Evolutionary conservation across 2,113 vertebrate genomes (phyloP), one percentile per base, ranked within the genome.

Genomic region (Rhizomys pruinosus): DNA sequence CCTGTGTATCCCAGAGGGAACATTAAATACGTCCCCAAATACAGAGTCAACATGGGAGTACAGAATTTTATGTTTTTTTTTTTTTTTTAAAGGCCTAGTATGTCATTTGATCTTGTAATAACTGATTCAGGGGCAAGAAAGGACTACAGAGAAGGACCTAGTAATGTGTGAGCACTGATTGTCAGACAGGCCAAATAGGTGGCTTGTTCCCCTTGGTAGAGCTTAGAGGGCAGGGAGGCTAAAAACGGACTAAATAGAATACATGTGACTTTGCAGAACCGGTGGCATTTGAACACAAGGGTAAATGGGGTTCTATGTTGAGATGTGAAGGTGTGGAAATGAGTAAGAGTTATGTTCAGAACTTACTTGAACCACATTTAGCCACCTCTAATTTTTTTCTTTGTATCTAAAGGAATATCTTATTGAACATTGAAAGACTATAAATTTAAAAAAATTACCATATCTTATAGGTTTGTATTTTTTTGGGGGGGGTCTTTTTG

Each of bases 401-500:
- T 74, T 89, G 34, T 78, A 37, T 89, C 89, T 73, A 93, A 77
- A 92, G 61, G 16, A 87, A 69, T 7, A 85, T 37, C 1, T 68
- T 87, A 27, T 84, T 73, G 27, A 90, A 92, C 8, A 32, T 55
- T 74, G 81, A 72, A 68, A n/a, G 57, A 72, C 17, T 39, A 64
- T 37, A 91, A 76, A 64, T 71, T 85, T 4, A 86, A 85, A 80
- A 87, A 82, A n/a, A 73, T 52, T 52, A 52, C 47, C 87, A 84
- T n/a, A 47, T 23, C 39, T 89, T 34, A 95, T 90, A 11, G 89
- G 84, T 81, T 82, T 91, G 16, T 39, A 81, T n/a, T n/a, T n/a
- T n/a, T n/a, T n/a, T n/a, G n/a, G n/a, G n/a, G n/a, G n/a, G n/a
- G n/a, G n/a, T n/a, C n/a, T n/a, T n/a, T n/a, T n/a, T n/a, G n/a